Base-by-base conservation (phyloP, 2,113 vertebrate species). In the Mastomys coucha region DNA sequence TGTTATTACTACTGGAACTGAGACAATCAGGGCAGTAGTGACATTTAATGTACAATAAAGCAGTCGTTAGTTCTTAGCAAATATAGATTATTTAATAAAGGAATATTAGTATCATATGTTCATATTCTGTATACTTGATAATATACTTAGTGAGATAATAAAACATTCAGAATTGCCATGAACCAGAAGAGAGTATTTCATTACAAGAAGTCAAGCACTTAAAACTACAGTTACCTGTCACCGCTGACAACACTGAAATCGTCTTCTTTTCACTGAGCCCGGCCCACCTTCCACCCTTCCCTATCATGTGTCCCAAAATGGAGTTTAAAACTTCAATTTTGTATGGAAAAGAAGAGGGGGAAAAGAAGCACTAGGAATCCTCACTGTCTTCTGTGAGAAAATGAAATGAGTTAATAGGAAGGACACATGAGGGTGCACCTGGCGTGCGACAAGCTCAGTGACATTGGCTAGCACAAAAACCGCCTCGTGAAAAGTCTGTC, bases 161-260 rank as follows among this genome's bases (percentile, higher is more conserved):
- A 94, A 36, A 88, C 84, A 86, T 31, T 94, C 84, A 93, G 36
- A 91, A 91, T 89, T 87, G 73, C 36, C 65, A 96, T 22, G 56
- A 96, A 58, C 31, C 58, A 88, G 53, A 77, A 91, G 28, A 91
- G 94, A 91, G 94, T 85, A 19, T 53, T 51, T 73, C 49, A 80
- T 16, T 88, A 91, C 33, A 94, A 60, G 51, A 94, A 49, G 45
- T 16, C 24, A 69, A 89, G 85, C 33, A 95, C 39, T 49, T 91
- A 53, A 33, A 94, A 95, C 16, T 22, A 45, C 0, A 88, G 33
- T 77, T 87, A 92, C n/a, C 65, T 86, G 53, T 88, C 56, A 77
- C 9, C 75, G 39, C 3, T 42, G 13, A 36, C 10, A 91, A 86
- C 60, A 73, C 28, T 58, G 14, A 95, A 88, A 90, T 56, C 39